These are phyloP conservation scores for Corynorhinus townsendii DNA, from an alignment of 2,113 vertebrate genomes.

Conservation along the genomic window DNA sequence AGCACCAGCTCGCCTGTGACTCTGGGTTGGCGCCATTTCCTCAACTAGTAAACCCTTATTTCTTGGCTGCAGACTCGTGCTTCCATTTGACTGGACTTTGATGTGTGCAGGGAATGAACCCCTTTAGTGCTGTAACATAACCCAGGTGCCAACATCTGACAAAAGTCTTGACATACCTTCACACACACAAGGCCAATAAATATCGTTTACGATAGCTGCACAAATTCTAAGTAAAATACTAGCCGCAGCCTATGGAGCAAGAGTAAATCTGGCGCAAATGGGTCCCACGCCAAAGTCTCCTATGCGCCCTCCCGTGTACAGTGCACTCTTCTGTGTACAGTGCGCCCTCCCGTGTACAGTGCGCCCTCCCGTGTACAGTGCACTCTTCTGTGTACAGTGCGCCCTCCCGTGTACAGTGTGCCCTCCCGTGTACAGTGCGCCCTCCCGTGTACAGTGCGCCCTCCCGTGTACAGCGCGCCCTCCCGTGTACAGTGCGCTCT, in stretches of 20 bases:
- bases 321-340: too few species aligned
- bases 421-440: too few species aligned
- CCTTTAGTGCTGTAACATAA: background rate
- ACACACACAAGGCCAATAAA: background rate
- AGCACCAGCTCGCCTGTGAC: too few species aligned
- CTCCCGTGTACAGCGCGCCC: too few species aligned
- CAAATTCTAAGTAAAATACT: background rate
- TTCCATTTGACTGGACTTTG: background rate
- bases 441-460: too few species aligned
- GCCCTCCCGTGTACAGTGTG: too few species aligned
- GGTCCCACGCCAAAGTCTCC: background rate
- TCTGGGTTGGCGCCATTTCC: too few species aligned
- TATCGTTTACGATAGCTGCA: background rate
- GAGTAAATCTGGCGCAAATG: background rate
- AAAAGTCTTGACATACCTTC: background rate
- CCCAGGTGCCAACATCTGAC: background rate
- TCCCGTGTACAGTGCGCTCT: too few species aligned
- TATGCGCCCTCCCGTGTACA: accelerated
- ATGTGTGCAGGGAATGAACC: background rate
- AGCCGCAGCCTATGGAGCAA: background rate
- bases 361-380: too few species aligned
- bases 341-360: too few species aligned
- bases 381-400: too few species aligned
- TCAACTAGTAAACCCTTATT: background rate
- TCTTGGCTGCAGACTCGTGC: background rate